Evolutionary conservation across 2,113 vertebrate species (phyloP), one percentile per base, ranked within the genome.

Genomic region (Brachyhypopomus occidentalis): DNA sequence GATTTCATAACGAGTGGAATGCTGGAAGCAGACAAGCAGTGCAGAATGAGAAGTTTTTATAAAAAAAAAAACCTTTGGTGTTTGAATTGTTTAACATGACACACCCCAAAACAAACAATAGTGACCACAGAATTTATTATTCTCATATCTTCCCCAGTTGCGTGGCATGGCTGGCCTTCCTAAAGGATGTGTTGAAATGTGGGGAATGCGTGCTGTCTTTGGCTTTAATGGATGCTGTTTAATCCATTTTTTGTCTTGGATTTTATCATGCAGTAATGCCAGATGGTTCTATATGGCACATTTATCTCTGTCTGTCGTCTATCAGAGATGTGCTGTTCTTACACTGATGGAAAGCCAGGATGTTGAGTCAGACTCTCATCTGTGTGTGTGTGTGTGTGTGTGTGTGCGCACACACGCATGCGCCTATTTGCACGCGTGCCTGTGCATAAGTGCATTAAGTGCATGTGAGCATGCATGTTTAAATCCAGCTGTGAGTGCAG

Each of bases 351-450:
- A 38, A 38, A 14, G 36, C 6, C 30, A 41, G 75, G 58, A 56
- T 71, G 73, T 19, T 71, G 80, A 75, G 52, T 56, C 34, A 11
- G 70, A 14, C 45, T 52, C 45, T 52, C 8, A 52, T 52, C 45
- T 75, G 78, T 87, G 89, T 86, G 83, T 66, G 77, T 85, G 16
- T 81, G 83, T 87, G 78, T 83, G 86, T 59, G 70, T 88, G 69
- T 74, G 78, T 87, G 89, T 86, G 83, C 75, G 82, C 36, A 76
- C n/a, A n/a, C n/a, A n/a, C n/a, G 30, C 30, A 30, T 30, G 30
- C 30, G 30, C 30, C 30, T 30, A 30, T 30, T 30, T 30, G 30
- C 30, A 30, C 34, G 56, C 19, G 34, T 70, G 66, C 2, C 34
- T 70, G 66, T 19, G 17, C 19, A 34, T 70, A 17, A 69, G 41